Base-by-base conservation (phyloP, 2,888 invertebrate genomes). In the Pteria penguin region DNA sequence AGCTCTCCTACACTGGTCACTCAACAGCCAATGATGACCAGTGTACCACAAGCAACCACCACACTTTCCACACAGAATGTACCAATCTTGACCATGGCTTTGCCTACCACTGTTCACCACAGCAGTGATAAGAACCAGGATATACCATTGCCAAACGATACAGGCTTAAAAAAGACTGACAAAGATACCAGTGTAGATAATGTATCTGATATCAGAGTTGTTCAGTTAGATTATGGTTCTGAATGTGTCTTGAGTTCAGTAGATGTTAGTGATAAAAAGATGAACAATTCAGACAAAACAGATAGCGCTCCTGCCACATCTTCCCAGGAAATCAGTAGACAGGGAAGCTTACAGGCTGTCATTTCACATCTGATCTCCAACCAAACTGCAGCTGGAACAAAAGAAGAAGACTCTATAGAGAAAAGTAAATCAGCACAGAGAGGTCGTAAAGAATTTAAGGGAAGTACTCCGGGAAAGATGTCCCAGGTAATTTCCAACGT, bases 281-380 rank as follows among this genome's bases (percentile, higher is more conserved):
- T 29, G 27, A 60, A 60, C 27, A 27, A 11, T 8, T 14, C 5
- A 8, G 60, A 60, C 4, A 60, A 60, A 27, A 11, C 24, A 0
- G 1, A 60, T 14, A 55, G 4, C 1, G 45, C 57, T 24, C 29
- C 57, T 14, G n/a, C 32, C 2, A 32, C 55, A 4, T n/a, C 65
- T 11, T 31, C 58, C 58, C 33, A 52, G 27, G 75, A 75, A 18
- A n/a, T 70, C 18, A 65, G 33, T 54, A 68, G 76, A n/a, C 81
- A 82, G 5, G 82, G 78, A 26, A 83, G 81, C 54, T 79, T 87
- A 14, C 84, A 86, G 57, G 84, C 84, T 61, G 87, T 86, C 14
- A 85, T 87, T 61, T 85, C 86, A 18, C 85, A 87, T 72, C 75
- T 88, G 66, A 84, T 86, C 27, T 81, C 83, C 27, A 82, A 84